These are phyloP conservation scores for Martes martes DNA, from an alignment of 2,113 vertebrate species.

Conservation along the genomic window DNA sequence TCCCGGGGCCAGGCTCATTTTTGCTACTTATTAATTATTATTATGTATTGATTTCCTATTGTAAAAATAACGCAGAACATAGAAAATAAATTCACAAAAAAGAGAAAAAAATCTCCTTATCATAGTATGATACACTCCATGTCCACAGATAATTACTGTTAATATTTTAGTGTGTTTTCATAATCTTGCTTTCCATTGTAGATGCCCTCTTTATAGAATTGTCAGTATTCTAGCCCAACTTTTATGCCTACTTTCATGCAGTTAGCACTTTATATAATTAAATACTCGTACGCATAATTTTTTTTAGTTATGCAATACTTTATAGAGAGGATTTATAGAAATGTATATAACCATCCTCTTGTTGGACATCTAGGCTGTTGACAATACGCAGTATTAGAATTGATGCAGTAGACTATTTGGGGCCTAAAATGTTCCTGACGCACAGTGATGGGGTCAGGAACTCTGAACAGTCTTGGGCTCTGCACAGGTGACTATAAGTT, in stretches of 20 bases:
- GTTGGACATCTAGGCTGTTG: background rate
- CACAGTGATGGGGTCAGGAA: background rate
- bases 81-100: background rate
- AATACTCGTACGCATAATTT: background rate
- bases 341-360: background rate
- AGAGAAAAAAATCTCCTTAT: background rate
- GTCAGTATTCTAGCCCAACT: background rate
- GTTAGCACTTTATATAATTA: background rate
- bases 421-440: background rate
- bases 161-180: background rate
- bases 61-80: background rate
- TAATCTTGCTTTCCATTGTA: background rate
- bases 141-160: rapidly evolving
- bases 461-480: background rate
- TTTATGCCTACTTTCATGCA: background rate
- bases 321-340: background rate
- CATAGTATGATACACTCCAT: background rate
- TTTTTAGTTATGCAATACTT: background rate
- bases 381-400: background rate
- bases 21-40: background rate
- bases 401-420: background rate
- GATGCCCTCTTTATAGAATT: background rate
- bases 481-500: background rate
- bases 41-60: background rate
- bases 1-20: rapidly evolving